These are phyloP conservation scores for Pseudochromis fuscus DNA, from an alignment of 2,797 vertebrate genomes.

Conservation along the genomic window DNA sequence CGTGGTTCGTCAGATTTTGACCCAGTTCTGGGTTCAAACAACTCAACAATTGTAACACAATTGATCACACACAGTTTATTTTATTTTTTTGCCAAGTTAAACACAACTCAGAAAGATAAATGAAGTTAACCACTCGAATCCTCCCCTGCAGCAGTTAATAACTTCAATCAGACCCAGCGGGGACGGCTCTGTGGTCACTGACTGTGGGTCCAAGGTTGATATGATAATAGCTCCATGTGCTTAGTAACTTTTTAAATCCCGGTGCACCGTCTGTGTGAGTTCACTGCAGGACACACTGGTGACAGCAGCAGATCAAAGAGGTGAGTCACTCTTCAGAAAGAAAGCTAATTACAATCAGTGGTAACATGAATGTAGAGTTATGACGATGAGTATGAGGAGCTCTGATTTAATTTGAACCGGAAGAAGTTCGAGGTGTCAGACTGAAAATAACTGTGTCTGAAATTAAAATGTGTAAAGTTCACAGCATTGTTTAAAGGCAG, in stretches of 20 bases:
- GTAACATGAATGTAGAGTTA: neutral
- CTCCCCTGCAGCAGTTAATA: neutral
- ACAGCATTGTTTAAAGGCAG: neutral
- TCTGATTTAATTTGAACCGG: neutral
- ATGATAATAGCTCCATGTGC: constrained; percentile 66
- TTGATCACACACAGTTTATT: too few relatives aligned
- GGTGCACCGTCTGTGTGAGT: constrained; percentile 22
- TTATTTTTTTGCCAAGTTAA: neutral
- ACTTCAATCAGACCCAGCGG: constrained; percentile 35
- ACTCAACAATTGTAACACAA: too few relatives aligned
- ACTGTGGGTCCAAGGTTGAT: constrained; percentile 78
- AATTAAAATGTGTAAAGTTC: too few relatives aligned
- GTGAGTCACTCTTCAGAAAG: constrained; percentile 63
- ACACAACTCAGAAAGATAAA: neutral
- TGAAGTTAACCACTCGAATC: neutral
- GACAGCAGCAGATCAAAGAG: constrained; percentile 20
- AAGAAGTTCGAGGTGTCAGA: neutral
- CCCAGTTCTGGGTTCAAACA: too few relatives aligned
- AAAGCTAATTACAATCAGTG: neutral
- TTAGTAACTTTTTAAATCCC: constrained; percentile 45
- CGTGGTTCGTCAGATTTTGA: too few relatives aligned
- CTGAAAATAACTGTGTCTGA: neutral
- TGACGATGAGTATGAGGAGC: neutral
- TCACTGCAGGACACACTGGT: constrained; percentile 25
- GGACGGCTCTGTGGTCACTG: constrained; percentile 39